These are phyloP conservation scores for Caenorhabditis tropicalis DNA, from an alignment of 1,140 invertebrate species.

Conservation along the genomic window DNA sequence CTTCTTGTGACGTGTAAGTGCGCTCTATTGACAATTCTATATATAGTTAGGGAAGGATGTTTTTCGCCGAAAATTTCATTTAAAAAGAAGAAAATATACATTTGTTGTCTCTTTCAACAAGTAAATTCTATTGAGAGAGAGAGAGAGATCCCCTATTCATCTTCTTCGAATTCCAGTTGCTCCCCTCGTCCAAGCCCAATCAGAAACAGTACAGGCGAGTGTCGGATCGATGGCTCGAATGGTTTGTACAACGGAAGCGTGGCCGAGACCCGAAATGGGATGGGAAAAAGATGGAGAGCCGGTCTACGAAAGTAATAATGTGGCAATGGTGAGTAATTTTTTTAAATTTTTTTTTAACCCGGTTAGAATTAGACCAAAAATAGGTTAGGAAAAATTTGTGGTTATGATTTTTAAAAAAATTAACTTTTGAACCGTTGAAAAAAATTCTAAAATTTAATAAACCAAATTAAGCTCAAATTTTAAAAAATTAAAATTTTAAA, in stretches of 20 bases:
- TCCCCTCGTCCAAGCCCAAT: constrained; percentile 60
- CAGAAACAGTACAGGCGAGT: constrained; percentile 52
- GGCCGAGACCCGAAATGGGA: constrained; percentile 60
- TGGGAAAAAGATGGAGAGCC: constrained; percentile 59
- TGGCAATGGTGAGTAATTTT: constrained; percentile 50
- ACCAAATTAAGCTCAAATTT: too few relatives aligned
- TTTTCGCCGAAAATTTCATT: too few relatives aligned
- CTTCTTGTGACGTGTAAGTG: constrained; percentile 89
- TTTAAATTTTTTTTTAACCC: too few relatives aligned
- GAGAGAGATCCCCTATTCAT: neutral
- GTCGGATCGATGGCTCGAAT: constrained; percentile 54
- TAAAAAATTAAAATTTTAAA: too few relatives aligned
- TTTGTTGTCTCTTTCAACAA: too few relatives aligned
- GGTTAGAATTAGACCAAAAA: neutral
- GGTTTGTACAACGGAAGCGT: constrained; percentile 61
- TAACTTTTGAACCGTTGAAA: too few relatives aligned
- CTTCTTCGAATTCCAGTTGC: constrained; percentile 56
- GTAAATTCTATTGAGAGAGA: too few relatives aligned
- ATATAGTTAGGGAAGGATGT: too few relatives aligned
- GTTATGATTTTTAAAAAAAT: neutral
- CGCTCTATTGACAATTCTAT: too few relatives aligned
- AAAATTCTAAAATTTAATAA: too few relatives aligned
- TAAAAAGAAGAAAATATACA: too few relatives aligned
- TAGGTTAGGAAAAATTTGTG: too few relatives aligned
- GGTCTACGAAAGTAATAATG: constrained; percentile 53